A percentile compares a stretch with the other conserved stretches of the same genome.
These are phyloP conservation scores for Polyploca ridens DNA, from an alignment of 2,888 invertebrate genomes.

Conservation along the genomic window DNA sequence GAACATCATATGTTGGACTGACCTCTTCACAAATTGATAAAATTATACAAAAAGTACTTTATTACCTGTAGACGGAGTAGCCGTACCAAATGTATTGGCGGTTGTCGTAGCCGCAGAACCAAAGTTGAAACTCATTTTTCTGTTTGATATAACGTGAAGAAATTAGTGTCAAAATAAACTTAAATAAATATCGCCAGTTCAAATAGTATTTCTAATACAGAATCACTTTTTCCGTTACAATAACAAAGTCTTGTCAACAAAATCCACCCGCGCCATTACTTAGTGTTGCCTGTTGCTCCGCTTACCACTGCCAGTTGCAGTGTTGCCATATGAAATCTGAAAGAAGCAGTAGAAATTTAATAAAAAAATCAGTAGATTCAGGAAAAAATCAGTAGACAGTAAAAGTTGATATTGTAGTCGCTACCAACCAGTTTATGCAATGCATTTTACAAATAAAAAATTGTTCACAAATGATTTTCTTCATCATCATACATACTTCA, in stretches of 20 bases:
- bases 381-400: too few relatives aligned
- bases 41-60: slow-evolving; percentile 12
- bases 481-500: too few relatives aligned
- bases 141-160: neutral
- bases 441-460: too few relatives aligned
- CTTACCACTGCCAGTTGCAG: too few relatives aligned
- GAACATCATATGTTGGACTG: neutral
- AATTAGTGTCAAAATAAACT: neutral
- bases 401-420: too few relatives aligned
- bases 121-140: slow-evolving; percentile 66
- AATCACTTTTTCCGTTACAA: slow-evolving; percentile 28
- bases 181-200: neutral
- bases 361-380: too few relatives aligned
- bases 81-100: slow-evolving; percentile 63
- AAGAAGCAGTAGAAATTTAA: too few relatives aligned
- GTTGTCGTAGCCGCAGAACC: slow-evolving; percentile 63
- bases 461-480: too few relatives aligned
- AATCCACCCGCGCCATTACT: slow-evolving; percentile 15
- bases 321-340: too few relatives aligned
- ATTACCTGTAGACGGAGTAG: slow-evolving; percentile 65
- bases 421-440: too few relatives aligned
- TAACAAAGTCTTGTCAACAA: slow-evolving; percentile 28
- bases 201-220: slow-evolving; percentile 13
- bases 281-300: too few relatives aligned
- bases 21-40: neutral